phyloP scores from a whole-genome alignment of 2,797 vertebrate species.

The Spizella passerina region DNA sequence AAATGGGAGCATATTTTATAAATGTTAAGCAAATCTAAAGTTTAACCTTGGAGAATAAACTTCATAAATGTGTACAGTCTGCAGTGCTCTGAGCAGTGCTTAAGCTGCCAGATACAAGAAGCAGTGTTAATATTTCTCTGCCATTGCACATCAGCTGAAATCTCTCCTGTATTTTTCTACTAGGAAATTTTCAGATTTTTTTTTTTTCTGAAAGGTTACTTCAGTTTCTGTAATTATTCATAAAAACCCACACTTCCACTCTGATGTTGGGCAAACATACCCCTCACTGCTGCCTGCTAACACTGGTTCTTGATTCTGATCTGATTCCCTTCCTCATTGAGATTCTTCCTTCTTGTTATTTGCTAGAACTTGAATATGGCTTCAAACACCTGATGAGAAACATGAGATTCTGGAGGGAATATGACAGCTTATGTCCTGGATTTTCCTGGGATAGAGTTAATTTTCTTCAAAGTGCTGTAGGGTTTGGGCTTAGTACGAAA shows the following conservation, averaged over 20 bases:
- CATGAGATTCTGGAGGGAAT: not conserved
- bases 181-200: not conserved
- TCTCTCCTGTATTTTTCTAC: not conserved
- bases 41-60: not conserved
- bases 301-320: not conserved
- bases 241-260: not conserved
- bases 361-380: not conserved
- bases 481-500: not conserved
- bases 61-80: not conserved
- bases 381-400: not conserved
- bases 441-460: not conserved
- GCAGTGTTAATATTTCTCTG: not conserved
- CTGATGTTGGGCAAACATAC: not conserved
- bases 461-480: not conserved
- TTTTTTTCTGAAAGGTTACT: not conserved
- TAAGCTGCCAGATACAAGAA: not conserved
- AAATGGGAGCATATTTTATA: not conserved
- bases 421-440: not conserved
- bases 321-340: not conserved
- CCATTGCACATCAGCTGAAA: not conserved
- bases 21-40: not conserved
- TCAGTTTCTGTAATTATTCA: not conserved
- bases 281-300: not conserved
- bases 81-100: not conserved
- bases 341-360: not conserved